These are phyloP conservation scores for Metopia argyrocephala DNA, from an alignment of 2,888 invertebrate genomes.

Conservation along the genomic window DNA sequence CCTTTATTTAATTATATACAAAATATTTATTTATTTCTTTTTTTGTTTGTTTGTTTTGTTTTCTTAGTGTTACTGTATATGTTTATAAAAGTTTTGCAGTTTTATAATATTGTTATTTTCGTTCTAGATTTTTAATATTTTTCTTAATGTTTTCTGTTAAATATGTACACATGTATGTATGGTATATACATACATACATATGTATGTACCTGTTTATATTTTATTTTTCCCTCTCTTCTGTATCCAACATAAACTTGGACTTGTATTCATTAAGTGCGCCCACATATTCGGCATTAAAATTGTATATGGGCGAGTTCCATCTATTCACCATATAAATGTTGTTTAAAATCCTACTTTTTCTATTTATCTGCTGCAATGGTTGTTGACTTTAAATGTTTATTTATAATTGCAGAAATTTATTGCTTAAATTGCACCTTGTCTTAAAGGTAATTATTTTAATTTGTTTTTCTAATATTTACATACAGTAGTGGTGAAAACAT, in stretches of 20 bases:
- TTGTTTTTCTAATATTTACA: too few species aligned
- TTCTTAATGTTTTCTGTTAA: slow-evolving; percentile 51
- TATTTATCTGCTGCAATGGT: background rate
- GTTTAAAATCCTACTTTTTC: background rate
- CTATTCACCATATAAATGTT: slow-evolving; percentile 30
- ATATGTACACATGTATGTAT: slow-evolving; percentile 24
- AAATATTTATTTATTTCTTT: slow-evolving; percentile 18
- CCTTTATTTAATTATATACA: slow-evolving; percentile 13
- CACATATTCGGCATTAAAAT: slow-evolving; percentile 64
- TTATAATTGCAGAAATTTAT: slow-evolving; percentile 25
- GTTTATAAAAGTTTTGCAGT: slow-evolving; percentile 52
- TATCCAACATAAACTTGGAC: slow-evolving; percentile 69
- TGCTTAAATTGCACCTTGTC: slow-evolving; percentile 48
- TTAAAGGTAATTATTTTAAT: slow-evolving; percentile 49
- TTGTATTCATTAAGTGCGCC: slow-evolving; percentile 65
- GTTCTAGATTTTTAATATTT: slow-evolving; percentile 50
- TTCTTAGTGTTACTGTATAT: too few species aligned
- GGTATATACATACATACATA: background rate
- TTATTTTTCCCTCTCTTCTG: slow-evolving; percentile 24
- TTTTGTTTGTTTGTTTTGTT: slow-evolving; percentile 23
- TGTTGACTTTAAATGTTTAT: slow-evolving; percentile 45
- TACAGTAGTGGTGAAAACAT: background rate
- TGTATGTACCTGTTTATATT: too few species aligned
- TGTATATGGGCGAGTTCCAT: slow-evolving; percentile 62
- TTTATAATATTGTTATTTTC: slow-evolving; percentile 40